phyloP scores from a whole-genome alignment of 2,113 vertebrate genomes.

The Acrocephalus kingi region DNA sequence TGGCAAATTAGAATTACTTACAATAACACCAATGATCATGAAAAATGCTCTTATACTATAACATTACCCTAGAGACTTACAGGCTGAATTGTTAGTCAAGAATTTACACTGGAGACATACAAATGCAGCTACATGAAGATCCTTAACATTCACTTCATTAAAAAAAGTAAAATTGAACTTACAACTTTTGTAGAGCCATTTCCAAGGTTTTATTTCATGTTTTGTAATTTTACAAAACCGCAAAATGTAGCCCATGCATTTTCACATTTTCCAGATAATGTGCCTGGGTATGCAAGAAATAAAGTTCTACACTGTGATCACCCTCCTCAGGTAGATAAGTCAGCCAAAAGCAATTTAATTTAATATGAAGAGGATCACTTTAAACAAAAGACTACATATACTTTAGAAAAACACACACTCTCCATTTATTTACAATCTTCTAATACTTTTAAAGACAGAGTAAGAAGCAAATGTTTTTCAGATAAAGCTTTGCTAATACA shows the following conservation, averaged over 20 bases:
- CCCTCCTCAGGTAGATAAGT: not conserved
- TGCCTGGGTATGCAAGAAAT: not conserved
- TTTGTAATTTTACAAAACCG: not conserved
- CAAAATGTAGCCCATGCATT: not conserved
- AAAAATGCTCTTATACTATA: not conserved
- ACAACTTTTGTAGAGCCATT: slow-evolving; percentile 26
- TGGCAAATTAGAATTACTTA: not conserved
- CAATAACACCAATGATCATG: not conserved
- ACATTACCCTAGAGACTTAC: not conserved
- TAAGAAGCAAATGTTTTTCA: not conserved
- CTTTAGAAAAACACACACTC: not conserved
- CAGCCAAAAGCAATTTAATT: not conserved
- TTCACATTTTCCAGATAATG: not conserved
- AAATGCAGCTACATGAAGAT: not conserved
- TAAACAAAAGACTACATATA: not conserved
- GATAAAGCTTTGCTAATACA: not conserved
- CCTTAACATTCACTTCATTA: not conserved
- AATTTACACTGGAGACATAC: not conserved
- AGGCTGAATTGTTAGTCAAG: not conserved
- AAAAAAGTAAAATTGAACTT: slow-evolving; percentile 13
- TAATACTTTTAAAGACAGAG: not conserved
- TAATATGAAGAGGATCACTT: not conserved
- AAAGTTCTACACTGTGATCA: not conserved
- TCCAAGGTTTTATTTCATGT: not conserved
- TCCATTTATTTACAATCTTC: not conserved